Conservation (phyloP, 2,797 vertebrate species). For the Semotilus atromaculatus region DNA sequence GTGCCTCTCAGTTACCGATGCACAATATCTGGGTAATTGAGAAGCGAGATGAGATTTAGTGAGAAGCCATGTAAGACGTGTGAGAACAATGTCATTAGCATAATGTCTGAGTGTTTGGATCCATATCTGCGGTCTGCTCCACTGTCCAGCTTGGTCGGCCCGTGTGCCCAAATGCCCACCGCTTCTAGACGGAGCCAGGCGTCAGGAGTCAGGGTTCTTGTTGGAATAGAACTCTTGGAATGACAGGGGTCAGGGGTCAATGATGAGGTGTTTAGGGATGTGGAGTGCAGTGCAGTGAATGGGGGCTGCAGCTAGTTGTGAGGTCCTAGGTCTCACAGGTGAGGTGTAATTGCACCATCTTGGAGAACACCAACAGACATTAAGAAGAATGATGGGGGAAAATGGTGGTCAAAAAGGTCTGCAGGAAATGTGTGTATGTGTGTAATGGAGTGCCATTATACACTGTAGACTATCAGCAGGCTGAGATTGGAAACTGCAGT, state of each 20-base stretch:
- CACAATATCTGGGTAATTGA: constrained; percentile 72
- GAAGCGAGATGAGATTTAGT: constrained; percentile 69
- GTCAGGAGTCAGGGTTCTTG: neutral
- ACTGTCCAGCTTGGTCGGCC: constrained; percentile 45
- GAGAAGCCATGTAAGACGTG: constrained; percentile 70
- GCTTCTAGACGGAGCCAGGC: constrained; percentile 11
- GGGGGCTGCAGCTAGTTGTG: constrained; percentile 51
- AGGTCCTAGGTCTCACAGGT: constrained; percentile 41
- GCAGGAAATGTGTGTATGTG: constrained; percentile 62
- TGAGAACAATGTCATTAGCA: constrained; percentile 69
- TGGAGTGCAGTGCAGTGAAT: constrained; percentile 33
- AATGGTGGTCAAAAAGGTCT: constrained; percentile 72
- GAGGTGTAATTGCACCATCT: constrained; percentile 65
- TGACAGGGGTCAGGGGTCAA: constrained; percentile 63
- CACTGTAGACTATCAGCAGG: constrained; percentile 68
- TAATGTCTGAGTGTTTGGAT: constrained; percentile 69
- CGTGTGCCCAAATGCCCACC: neutral
- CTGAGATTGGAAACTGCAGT: constrained; percentile 68
- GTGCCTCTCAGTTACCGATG: constrained; percentile 57
- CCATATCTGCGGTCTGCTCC: constrained; percentile 64
- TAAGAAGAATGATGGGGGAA: constrained; percentile 72
- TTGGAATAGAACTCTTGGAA: constrained; percentile 28
- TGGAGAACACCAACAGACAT: constrained; percentile 62
- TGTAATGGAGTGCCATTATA: constrained; percentile 68
- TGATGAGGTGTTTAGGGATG: constrained; percentile 55